Evolutionary conservation across 1,140 invertebrate species (phyloP).

Genomic region (Polypedilum pembai): DNA sequence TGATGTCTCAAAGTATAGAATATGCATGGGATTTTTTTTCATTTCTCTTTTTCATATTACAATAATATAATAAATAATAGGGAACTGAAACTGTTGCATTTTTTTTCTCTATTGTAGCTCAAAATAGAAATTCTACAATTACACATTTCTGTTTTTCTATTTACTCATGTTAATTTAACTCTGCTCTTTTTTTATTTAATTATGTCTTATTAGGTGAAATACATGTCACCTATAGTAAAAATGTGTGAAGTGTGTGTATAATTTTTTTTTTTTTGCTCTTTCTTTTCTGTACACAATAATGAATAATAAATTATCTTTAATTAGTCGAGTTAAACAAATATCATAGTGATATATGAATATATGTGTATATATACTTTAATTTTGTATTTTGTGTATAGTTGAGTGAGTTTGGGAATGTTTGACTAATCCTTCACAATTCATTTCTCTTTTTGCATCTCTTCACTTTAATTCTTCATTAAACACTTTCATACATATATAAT

Average conservation of each 20-base stretch:
- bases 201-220: background rate
- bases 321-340: slow-evolving; percentile 24
- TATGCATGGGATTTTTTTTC: slow-evolving; percentile 2
- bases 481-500: background rate
- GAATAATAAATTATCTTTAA: slow-evolving; percentile 27
- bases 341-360: background rate
- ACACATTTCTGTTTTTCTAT: background rate
- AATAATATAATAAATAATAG: background rate
- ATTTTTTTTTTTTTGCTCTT: background rate
- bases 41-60: background rate
- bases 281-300: slow-evolving; percentile 25
- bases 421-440: slow-evolving; percentile 11
- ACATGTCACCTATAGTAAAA: background rate
- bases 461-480: slow-evolving; percentile 4
- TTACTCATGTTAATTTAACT: slow-evolving; percentile 13
- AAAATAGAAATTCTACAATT: slow-evolving; percentile 20
- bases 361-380: slow-evolving; percentile 16
- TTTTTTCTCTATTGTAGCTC: background rate
- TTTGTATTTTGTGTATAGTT: background rate
- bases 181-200: background rate
- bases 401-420: background rate
- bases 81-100: background rate
- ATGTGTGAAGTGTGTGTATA: background rate
- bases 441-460: background rate
- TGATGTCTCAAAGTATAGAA: slow-evolving; percentile 25